A percentile compares a stretch with the other conserved stretches of the same genome.
These are phyloP conservation scores for Dolichotis patagonum DNA, from an alignment of 2,113 vertebrate genomes.

Conservation along the genomic window DNA sequence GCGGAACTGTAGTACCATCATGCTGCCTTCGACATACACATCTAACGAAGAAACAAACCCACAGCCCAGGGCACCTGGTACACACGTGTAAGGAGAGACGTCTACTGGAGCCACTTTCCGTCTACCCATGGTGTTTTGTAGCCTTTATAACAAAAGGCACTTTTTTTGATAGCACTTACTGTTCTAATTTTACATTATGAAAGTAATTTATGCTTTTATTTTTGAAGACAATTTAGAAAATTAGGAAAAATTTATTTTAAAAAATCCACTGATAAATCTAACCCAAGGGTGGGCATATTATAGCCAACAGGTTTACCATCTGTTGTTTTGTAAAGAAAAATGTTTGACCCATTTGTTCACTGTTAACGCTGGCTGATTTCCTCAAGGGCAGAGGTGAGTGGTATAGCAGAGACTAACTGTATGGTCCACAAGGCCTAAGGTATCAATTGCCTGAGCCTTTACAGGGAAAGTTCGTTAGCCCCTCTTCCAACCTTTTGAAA, in stretches of 20 bases:
- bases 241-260: background rate
- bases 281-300: background rate
- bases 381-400: background rate
- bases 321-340: background rate
- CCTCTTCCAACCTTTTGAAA: slow-evolving; percentile 23
- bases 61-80: background rate
- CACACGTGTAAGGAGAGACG: background rate
- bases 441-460: background rate
- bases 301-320: background rate
- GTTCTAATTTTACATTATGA: slow-evolving; percentile 25
- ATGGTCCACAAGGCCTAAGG: background rate
- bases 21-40: background rate
- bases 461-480: background rate
- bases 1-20: background rate
- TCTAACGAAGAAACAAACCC: background rate
- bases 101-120: background rate
- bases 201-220: slow-evolving; percentile 32
- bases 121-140: background rate
- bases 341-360: background rate
- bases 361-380: background rate
- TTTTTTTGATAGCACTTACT: background rate
- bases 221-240: slow-evolving; percentile 23
- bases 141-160: background rate
- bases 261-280: background rate
- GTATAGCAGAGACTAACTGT: background rate